These are phyloP conservation scores for Heteropelma amictum DNA, from an alignment of 2,888 invertebrate genomes.

Conservation along the genomic window DNA sequence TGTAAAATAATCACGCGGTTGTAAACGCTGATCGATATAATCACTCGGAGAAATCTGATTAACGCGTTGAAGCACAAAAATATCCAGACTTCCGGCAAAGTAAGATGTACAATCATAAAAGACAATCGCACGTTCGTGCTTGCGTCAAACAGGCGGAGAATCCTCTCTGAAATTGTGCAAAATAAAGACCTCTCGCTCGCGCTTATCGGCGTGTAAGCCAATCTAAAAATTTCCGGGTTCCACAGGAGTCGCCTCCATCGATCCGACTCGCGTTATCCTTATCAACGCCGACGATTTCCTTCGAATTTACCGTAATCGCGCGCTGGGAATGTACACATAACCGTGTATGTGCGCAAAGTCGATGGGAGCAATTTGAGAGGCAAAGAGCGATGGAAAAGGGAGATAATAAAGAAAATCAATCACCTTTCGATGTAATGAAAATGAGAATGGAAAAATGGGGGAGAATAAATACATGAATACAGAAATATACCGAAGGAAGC, in stretches of 20 bases:
- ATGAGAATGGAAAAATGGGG: too few species aligned
- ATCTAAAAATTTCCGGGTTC: constrained; percentile 57
- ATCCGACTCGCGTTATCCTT: constrained; percentile 18
- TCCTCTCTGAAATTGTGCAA: neutral
- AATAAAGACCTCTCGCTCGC: constrained; percentile 36
- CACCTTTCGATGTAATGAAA: too few species aligned
- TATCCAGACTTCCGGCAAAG: constrained; percentile 15
- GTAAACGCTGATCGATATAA: constrained; percentile 20
- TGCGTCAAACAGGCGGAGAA: neutral
- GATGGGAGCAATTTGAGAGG: too few species aligned
- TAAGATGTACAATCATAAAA: neutral
- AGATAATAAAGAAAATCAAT: too few species aligned
- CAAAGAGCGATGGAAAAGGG: too few species aligned
- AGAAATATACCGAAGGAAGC: constrained; percentile 7
- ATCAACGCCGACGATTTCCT: constrained; percentile 40
- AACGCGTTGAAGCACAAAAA: constrained; percentile 2
- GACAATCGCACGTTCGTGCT: neutral
- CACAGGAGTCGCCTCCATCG: constrained; percentile 15
- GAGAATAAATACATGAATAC: too few species aligned
- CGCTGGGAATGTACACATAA: too few species aligned
- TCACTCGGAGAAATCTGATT: constrained; percentile 1
- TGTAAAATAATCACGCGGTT: too few species aligned
- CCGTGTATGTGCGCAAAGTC: too few species aligned
- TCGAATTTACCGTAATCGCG: constrained; percentile 53
- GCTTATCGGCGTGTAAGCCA: constrained; percentile 34